Evolutionary conservation across 2,797 vertebrate genomes (phyloP).

Genomic region (Myotis myotis): DNA sequence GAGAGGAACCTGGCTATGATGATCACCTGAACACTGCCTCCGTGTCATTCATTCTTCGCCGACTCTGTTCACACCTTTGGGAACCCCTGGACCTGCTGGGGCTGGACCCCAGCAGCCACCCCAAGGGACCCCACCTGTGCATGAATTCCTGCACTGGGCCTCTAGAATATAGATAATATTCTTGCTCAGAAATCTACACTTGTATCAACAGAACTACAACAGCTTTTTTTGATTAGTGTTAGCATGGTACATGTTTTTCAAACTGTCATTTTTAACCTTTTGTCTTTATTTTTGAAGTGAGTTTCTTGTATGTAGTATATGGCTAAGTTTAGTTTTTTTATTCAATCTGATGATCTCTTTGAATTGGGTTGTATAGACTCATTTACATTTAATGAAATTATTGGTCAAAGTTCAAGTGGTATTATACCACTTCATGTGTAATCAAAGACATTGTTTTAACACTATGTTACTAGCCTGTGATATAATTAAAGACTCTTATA

Average conservation of each 20-base stretch:
- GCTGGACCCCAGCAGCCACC: too few species aligned
- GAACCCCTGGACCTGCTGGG: too few species aligned
- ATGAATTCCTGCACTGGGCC: too few species aligned
- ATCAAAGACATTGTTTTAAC: not conserved
- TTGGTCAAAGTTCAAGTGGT: not conserved
- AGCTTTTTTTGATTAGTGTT: not conserved
- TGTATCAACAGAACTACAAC: not conserved
- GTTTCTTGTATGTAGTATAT: not conserved
- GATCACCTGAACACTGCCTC: too few species aligned
- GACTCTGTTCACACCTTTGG: too few species aligned
- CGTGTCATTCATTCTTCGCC: too few species aligned
- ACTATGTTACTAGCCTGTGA: not conserved
- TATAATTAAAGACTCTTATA: not conserved
- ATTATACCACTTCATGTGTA: not conserved
- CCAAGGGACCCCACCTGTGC: too few species aligned
- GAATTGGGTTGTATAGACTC: not conserved
- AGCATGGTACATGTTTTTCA: not conserved
- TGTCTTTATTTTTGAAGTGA: conserved; percentile 1
- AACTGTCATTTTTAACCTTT: not conserved
- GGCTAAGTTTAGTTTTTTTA: not conserved
- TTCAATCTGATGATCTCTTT: not conserved
- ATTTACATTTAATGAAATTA: not conserved
- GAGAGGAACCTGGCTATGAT: too few species aligned
- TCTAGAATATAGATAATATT: not conserved
- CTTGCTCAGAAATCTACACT: not conserved